Evolutionary conservation across 2,113 vertebrate genomes (phyloP).

Genomic region (Nerophis ophidion): DNA sequence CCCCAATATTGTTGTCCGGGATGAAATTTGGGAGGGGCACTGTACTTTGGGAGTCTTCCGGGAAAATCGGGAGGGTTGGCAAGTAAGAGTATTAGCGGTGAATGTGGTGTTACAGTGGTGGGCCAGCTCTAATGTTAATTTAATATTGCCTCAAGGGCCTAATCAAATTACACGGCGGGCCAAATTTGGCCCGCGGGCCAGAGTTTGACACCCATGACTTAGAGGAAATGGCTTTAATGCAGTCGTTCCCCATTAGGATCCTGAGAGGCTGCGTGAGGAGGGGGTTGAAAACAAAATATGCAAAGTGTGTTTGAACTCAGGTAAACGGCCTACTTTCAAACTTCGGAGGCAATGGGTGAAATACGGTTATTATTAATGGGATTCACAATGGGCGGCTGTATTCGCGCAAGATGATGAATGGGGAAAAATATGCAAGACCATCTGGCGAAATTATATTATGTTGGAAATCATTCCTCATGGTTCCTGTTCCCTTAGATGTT

Average conservation of each 20-base stretch:
- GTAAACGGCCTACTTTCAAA: slow-evolving; percentile 54
- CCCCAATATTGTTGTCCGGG: too few species aligned
- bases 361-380: not conserved
- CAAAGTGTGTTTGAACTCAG: slow-evolving; percentile 48
- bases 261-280: slow-evolving; percentile 31
- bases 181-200: too few species aligned
- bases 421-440: slow-evolving; percentile 6
- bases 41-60: too few species aligned
- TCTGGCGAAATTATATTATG: slow-evolving; percentile 13
- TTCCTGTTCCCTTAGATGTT: slow-evolving; percentile 17
- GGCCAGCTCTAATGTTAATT: too few species aligned
- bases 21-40: too few species aligned
- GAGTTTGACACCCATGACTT: too few species aligned
- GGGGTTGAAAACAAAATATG: slow-evolving; percentile 48
- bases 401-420: slow-evolving; percentile 6
- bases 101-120: too few species aligned
- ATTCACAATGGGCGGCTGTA: slow-evolving; percentile 9
- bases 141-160: too few species aligned
- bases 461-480: not conserved
- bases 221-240: slow-evolving; percentile 68
- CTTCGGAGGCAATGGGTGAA: too few species aligned
- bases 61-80: too few species aligned
- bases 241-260: slow-evolving; percentile 61
- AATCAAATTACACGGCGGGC: too few species aligned
- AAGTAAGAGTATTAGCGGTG: too few species aligned